Conservation (phyloP, 2,888 invertebrate species). For the Tipula vernalis region DNA sequence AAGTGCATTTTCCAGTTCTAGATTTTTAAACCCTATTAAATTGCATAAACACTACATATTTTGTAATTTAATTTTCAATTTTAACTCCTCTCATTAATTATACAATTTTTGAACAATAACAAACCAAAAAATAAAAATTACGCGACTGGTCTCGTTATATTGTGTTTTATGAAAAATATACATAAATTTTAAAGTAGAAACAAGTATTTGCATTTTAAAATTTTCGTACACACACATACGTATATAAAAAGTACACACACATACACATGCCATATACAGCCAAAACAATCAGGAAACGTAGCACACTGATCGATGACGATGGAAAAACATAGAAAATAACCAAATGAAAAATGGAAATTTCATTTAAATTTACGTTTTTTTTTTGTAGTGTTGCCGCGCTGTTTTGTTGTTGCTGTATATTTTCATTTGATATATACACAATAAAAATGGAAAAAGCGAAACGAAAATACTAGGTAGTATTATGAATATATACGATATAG, state of each 20-base stretch:
- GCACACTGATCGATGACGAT: constrained; percentile 8
- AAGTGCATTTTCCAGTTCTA: not conserved
- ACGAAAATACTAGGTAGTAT: not conserved
- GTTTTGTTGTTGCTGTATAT: not conserved
- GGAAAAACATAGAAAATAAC: constrained; percentile 7
- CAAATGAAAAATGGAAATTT: constrained; percentile 6
- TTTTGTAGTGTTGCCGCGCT: not conserved
- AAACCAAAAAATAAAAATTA: not conserved
- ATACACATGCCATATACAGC: not conserved
- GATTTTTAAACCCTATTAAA: not conserved
- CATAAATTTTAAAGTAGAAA: not conserved
- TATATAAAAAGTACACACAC: not conserved
- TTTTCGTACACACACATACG: not conserved
- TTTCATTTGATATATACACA: not conserved
- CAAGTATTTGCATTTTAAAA: not conserved
- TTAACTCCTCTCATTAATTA: not conserved
- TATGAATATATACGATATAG: not conserved
- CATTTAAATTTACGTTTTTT: not conserved
- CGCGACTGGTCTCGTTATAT: not conserved
- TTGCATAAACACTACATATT: not conserved
- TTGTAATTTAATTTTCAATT: not conserved
- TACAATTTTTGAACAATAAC: not conserved
- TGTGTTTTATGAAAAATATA: not conserved
- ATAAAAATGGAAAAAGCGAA: not conserved
- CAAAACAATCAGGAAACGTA: not conserved